Conservation (phyloP, 2,113 vertebrate genomes). For the Mustelus asterias region DNA sequence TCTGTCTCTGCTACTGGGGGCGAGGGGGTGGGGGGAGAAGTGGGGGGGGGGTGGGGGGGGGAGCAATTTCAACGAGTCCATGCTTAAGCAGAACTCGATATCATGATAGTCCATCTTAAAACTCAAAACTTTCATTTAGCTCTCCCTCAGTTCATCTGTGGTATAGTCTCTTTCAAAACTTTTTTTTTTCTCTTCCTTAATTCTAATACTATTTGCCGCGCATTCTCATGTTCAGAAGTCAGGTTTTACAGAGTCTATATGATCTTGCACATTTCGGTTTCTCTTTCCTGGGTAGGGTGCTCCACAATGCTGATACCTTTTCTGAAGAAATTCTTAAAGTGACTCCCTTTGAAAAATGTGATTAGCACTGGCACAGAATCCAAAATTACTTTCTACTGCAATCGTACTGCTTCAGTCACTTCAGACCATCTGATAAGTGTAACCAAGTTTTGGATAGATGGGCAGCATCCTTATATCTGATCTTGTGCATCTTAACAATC, state of each 20-base stretch:
- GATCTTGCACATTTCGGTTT: not conserved
- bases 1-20: not conserved
- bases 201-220: not conserved
- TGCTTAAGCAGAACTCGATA: not conserved
- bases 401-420: not conserved
- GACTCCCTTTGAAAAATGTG: not conserved
- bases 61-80: not conserved
- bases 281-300: too few relatives aligned
- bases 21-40: too few relatives aligned
- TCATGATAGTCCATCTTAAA: not conserved
- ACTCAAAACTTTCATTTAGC: not conserved
- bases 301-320: not conserved
- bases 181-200: not conserved
- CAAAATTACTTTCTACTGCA: not conserved
- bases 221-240: not conserved
- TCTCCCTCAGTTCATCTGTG: not conserved
- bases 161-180: not conserved
- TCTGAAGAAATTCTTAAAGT: not conserved
- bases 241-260: not conserved
- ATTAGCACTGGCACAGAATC: not conserved
- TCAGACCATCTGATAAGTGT: not conserved
- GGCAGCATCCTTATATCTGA: not conserved
- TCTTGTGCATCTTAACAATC: not conserved
- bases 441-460: not conserved
- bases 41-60: too few relatives aligned